phyloP scores from a whole-genome alignment of 2,888 invertebrate species.

The Orchesellides sinensis region DNA sequence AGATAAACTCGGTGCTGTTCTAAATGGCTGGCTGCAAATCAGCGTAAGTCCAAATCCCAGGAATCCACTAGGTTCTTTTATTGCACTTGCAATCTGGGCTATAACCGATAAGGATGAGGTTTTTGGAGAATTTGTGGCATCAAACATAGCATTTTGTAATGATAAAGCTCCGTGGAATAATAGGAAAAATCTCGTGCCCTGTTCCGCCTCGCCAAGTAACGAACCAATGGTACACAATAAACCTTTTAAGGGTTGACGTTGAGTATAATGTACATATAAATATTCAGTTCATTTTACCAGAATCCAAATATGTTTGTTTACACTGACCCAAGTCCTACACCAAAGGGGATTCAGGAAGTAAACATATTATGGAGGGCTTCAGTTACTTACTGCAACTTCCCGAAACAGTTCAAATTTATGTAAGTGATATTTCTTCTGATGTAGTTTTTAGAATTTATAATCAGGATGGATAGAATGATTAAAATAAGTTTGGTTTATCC shows the following conservation, averaged over 20 bases:
- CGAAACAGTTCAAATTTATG: slow-evolving; percentile 11
- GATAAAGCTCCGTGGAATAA: neutral
- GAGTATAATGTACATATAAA: neutral
- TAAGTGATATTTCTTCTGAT: too few species aligned
- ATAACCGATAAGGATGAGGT: neutral
- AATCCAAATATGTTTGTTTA: slow-evolving; percentile 22
- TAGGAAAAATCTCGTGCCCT: neutral
- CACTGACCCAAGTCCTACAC: neutral
- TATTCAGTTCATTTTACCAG: neutral
- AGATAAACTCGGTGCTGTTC: neutral
- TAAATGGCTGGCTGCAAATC: slow-evolving; percentile 1
- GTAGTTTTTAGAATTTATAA: too few species aligned
- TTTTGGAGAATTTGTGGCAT: neutral
- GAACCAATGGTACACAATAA: neutral
- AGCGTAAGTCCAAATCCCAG: neutral
- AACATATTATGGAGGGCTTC: slow-evolving; percentile 1
- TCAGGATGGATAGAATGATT: too few species aligned
- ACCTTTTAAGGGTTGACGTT: neutral
- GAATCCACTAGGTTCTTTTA: too few species aligned
- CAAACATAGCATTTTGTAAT: neutral
- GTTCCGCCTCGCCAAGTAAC: neutral
- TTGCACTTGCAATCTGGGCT: neutral
- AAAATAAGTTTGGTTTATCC: too few species aligned
- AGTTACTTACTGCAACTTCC: neutral
- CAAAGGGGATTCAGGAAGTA: neutral